Evolutionary conservation across 2,888 invertebrate genomes (phyloP), one percentile per base, ranked within the genome.

Genomic region (Phaedon cochleariae): DNA sequence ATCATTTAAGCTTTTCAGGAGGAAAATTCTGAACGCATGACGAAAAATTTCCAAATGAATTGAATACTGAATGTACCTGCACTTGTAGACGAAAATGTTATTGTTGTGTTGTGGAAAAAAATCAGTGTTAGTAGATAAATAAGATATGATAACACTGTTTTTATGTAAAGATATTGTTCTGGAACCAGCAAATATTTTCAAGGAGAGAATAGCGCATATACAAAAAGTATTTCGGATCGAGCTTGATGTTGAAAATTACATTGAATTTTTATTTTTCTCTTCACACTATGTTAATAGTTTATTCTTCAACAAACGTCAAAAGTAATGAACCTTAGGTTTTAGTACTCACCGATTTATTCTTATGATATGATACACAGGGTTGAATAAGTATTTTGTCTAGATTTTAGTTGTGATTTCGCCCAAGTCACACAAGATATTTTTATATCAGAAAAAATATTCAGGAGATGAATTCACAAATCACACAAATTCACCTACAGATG

Each of bases 321-420:
- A 26, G 26, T 26, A 26, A 37, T 54, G 54, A 34, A 54, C 10
- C 10, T 4, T 54, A 9, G 17, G 18, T 21, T 20, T 54, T 34
- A 12, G 12, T 54, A 31, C 26, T 45, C 15, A 57, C 55, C 41
- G 26, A 55, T n/a, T 41, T 46, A 57, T 57, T 57, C 64, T 65
- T 65, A 65, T 65, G 65, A 65, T 48, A 22, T 59, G 62, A 51
- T 26, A 65, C 65, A 65, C 65, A 65, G 65, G 65, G 65, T 65
- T 65, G 37, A 34, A 65, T 34, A 22, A 65, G 59, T 65, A 65
- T 65, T 65, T 62, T 62, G 58, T 62, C 59, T 65, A 65, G 18
- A 64, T 54, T 65, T 65, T 54, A 62, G 62, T 65, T 64, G 34
- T 18, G 46, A 46, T 64, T 64, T 59, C 37, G 59, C 59, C 58